A percentile compares a stretch with the other conserved stretches of the same genome.
Evolutionary conservation across 2,113 vertebrate species (phyloP).

Genomic region (Lucifuga dentata): DNA sequence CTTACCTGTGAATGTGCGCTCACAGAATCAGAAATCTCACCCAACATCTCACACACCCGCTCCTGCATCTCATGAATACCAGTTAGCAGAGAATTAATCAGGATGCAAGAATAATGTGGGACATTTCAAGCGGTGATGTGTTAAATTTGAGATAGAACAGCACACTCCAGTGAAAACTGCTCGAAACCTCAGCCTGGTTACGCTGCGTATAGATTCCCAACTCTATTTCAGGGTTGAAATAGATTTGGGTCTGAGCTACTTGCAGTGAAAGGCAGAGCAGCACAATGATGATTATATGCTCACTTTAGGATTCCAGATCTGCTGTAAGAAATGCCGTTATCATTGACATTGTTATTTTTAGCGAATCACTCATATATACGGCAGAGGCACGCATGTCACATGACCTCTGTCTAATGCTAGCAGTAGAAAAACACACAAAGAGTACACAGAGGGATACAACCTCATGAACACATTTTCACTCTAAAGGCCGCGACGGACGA

Average conservation of each 20-base stretch:
- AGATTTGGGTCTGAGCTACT: not conserved
- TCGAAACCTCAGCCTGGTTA: not conserved
- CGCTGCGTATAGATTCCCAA: not conserved
- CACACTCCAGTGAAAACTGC: too few relatives aligned
- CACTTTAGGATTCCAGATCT: too few relatives aligned
- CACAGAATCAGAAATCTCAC: not conserved
- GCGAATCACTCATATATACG: too few relatives aligned
- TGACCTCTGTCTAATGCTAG: too few relatives aligned
- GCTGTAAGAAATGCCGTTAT: not conserved
- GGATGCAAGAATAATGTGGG: not conserved
- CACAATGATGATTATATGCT: not conserved
- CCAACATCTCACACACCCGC: not conserved
- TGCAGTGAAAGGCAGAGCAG: not conserved
- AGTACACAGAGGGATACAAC: too few relatives aligned
- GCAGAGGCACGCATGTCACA: too few relatives aligned
- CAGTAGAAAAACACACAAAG: too few relatives aligned
- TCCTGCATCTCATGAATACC: not conserved
- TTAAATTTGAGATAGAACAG: too few relatives aligned
- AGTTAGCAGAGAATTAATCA: constrained; percentile 11
- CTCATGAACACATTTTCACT: too few relatives aligned
- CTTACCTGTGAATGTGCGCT: not conserved
- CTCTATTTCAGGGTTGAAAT: too few relatives aligned
- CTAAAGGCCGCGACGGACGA: too few relatives aligned
- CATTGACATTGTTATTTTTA: not conserved
- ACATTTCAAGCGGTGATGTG: not conserved